Evolutionary conservation across 1,140 invertebrate species (phyloP).

Genomic region (Zaprionus kolodkinae): DNA sequence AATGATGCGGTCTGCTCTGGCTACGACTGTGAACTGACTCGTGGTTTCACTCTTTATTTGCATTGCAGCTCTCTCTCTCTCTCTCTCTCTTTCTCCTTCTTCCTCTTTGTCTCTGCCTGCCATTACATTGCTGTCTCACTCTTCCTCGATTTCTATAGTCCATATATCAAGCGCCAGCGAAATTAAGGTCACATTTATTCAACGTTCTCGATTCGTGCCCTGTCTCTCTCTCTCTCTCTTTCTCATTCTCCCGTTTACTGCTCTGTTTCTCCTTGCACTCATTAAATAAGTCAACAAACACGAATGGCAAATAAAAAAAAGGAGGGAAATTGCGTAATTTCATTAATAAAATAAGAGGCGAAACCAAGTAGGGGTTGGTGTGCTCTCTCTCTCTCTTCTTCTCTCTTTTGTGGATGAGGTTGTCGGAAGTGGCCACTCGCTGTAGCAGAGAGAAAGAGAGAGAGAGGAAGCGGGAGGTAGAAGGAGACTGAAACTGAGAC

Average conservation of each 20-base stretch:
- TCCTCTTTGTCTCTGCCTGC: slow-evolving; percentile 3
- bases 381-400: not conserved
- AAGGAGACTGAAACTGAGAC: not conserved
- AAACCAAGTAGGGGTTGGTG: not conserved
- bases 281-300: slow-evolving; percentile 72
- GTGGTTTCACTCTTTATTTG: slow-evolving; percentile 15
- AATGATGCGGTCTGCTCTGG: slow-evolving; percentile 53
- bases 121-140: not conserved
- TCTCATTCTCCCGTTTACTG: not conserved
- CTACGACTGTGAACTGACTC: not conserved
- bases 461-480: not conserved
- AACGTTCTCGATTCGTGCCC: slow-evolving; percentile 31
- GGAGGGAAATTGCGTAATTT: slow-evolving; percentile 71
- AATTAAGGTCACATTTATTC: slow-evolving; percentile 79
- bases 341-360: slow-evolving; percentile 71
- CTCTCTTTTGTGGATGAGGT: slow-evolving; percentile 3
- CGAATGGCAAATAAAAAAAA: slow-evolving; percentile 43
- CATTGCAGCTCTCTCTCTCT: not conserved
- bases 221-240: slow-evolving; percentile 14
- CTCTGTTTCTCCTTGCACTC: slow-evolving; percentile 42
- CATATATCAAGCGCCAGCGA: slow-evolving; percentile 66
- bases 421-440: not conserved
- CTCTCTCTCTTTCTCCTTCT: no score
- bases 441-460: not conserved
- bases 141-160: slow-evolving; percentile 39